Evolutionary conservation across 2,888 invertebrate species (phyloP).

Genomic region (Ametastegia equiseti): DNA sequence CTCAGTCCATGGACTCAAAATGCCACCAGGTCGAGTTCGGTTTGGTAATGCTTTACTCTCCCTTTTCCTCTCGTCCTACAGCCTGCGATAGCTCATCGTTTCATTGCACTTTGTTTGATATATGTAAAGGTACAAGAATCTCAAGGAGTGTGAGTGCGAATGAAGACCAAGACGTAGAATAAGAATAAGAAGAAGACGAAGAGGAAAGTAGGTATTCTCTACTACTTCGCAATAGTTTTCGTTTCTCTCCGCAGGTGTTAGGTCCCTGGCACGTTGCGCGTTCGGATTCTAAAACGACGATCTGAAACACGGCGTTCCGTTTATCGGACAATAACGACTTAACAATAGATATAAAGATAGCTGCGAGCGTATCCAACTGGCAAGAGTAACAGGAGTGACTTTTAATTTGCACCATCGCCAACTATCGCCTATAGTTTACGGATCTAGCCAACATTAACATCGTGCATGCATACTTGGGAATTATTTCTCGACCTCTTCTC

Average conservation of each 20-base stretch:
- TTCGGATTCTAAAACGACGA: background rate
- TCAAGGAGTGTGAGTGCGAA: too few relatives aligned
- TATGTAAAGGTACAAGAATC: background rate
- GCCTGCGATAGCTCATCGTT: slow-evolving; percentile 15
- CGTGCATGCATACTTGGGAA: background rate
- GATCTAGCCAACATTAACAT: slow-evolving; percentile 1
- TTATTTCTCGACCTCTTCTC: background rate
- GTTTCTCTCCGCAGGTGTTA: slow-evolving; percentile 1
- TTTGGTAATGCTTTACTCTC: background rate
- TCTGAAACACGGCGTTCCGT: background rate
- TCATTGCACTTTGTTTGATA: slow-evolving; percentile 16
- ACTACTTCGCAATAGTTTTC: background rate
- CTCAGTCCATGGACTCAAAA: slow-evolving; percentile 5
- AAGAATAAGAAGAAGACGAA: too few relatives aligned
- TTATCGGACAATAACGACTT: slow-evolving; percentile 18
- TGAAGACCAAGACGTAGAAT: too few relatives aligned
- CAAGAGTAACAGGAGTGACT: slow-evolving; percentile 8
- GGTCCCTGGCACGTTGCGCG: background rate
- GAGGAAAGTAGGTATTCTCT: background rate
- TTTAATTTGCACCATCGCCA: slow-evolving; percentile 18
- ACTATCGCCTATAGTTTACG: background rate
- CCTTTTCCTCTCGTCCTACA: background rate
- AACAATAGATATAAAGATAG: slow-evolving; percentile 22
- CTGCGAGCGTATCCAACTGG: slow-evolving; percentile 14
- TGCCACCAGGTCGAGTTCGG: slow-evolving; percentile 31